These are phyloP conservation scores for Helicoverpa zea DNA, from an alignment of 1,140 invertebrate species.

Conservation along the genomic window DNA sequence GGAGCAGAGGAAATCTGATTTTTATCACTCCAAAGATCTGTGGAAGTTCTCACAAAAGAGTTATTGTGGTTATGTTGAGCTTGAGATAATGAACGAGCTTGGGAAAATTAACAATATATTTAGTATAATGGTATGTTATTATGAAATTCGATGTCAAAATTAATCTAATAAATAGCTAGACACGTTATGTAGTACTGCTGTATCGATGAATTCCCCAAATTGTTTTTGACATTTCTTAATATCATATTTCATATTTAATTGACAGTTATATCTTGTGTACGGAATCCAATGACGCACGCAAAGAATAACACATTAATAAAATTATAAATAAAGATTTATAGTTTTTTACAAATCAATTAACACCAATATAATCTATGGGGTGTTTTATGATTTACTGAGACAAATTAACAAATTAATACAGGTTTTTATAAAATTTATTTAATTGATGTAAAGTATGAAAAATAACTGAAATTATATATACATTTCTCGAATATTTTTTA, in stretches of 20 bases:
- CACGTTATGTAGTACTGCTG: neutral
- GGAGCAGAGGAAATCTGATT: slow-evolving; percentile 28
- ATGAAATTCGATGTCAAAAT: slow-evolving; percentile 6
- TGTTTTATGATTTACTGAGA: slow-evolving; percentile 6
- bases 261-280: no score
- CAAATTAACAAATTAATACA: neutral
- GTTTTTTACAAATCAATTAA: slow-evolving; percentile 4
- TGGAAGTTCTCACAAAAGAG: slow-evolving; percentile 30
- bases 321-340: slow-evolving; percentile 1
- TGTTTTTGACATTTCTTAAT: neutral
- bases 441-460: no score
- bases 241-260: neutral
- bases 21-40: slow-evolving; percentile 15
- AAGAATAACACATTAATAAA: slow-evolving; percentile 9
- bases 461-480: no score
- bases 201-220: neutral
- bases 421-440: no score
- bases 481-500: no score
- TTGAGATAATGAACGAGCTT: slow-evolving; percentile 6
- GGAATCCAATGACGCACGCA: neutral
- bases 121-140: neutral
- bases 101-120: neutral
- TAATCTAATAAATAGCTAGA: slow-evolving; percentile 6
- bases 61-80: slow-evolving; percentile 7
- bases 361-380: neutral